These are phyloP conservation scores for Tipula lateralis DNA, from an alignment of 2,888 invertebrate genomes.

Conservation along the genomic window DNA sequence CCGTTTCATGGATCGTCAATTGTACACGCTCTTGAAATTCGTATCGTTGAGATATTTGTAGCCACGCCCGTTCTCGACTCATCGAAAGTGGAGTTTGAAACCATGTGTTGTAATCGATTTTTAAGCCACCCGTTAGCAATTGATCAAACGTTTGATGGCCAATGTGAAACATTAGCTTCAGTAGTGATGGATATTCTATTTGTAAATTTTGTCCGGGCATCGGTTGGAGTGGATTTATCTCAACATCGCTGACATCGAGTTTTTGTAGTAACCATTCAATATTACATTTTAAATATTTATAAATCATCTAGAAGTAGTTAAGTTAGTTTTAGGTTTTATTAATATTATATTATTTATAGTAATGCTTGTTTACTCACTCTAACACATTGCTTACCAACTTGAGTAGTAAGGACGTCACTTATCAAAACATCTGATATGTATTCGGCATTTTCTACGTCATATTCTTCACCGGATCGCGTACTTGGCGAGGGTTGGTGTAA, in stretches of 20 bases:
- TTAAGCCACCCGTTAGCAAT: slow-evolving; percentile 52
- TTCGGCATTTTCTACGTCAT: slow-evolving; percentile 50
- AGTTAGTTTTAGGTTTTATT: not conserved
- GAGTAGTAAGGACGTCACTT: slow-evolving; percentile 59
- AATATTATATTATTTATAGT: too few species aligned
- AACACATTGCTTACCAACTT: slow-evolving; percentile 55
- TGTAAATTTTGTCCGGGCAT: slow-evolving; percentile 47
- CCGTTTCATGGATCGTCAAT: slow-evolving; percentile 35
- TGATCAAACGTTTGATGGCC: slow-evolving; percentile 71
- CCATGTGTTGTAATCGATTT: slow-evolving; percentile 50
- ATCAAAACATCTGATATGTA: slow-evolving; percentile 55
- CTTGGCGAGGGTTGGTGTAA: slow-evolving; percentile 37
- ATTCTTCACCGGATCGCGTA: slow-evolving; percentile 42
- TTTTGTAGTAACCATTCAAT: slow-evolving; percentile 63
- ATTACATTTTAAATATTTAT: slow-evolving; percentile 65
- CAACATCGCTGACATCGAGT: slow-evolving; percentile 50
- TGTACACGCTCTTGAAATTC: slow-evolving; percentile 35
- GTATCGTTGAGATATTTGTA: not conserved
- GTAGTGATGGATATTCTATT: slow-evolving; percentile 52
- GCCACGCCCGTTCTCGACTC: slow-evolving; percentile 34
- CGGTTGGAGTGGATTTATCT: slow-evolving; percentile 43
- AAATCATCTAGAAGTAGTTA: slow-evolving; percentile 55
- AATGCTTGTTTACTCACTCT: slow-evolving; percentile 49
- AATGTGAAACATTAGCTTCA: slow-evolving; percentile 77
- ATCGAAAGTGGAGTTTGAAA: slow-evolving; percentile 50